phyloP scores from a whole-genome alignment of 1,140 invertebrate genomes.

The Ceratoteleas bidentatus region DNA sequence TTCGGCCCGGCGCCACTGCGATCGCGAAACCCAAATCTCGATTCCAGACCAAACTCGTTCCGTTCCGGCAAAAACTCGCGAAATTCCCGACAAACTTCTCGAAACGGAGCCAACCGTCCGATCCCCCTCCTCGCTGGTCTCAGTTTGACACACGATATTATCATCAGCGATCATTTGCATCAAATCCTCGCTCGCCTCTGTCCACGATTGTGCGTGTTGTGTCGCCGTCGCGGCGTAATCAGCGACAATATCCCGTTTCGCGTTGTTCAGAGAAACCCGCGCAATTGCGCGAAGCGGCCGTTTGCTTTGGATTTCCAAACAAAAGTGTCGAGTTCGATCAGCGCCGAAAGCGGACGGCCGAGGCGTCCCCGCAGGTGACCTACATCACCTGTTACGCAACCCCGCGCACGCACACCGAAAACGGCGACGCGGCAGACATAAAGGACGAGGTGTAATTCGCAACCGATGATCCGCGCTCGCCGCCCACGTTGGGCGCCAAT shows the following conservation, averaged over 20 bases:
- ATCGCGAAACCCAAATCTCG: too few relatives aligned
- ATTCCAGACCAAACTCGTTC: too few relatives aligned
- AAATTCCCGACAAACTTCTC: too few relatives aligned
- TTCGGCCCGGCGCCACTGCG: too few relatives aligned
- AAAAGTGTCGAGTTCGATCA: not conserved
- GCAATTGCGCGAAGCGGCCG: constrained; percentile 19
- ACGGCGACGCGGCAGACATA: not conserved
- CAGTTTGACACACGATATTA: constrained; percentile 29
- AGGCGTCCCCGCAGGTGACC: too few relatives aligned
- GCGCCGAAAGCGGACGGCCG: too few relatives aligned
- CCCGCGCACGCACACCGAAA: not conserved
- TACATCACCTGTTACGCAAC: not conserved
- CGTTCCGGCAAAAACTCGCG: too few relatives aligned
- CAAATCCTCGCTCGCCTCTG: constrained; percentile 36
- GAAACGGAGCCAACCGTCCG: too few relatives aligned
- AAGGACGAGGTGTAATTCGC: constrained; percentile 4
- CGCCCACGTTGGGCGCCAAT: constrained; percentile 41
- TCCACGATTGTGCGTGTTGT: constrained; percentile 45
- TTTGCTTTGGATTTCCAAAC: constrained; percentile 5
- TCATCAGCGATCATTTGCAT: constrained; percentile 41
- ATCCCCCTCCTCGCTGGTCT: too few relatives aligned
- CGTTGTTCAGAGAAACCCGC: constrained; percentile 29
- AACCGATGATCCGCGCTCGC: constrained; percentile 31
- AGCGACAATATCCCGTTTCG: constrained; percentile 47
- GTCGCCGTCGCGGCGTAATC: constrained; percentile 45